These are phyloP conservation scores for Tenebrosternarchus preto DNA, from an alignment of 2,113 vertebrate species.

Conservation along the genomic window DNA sequence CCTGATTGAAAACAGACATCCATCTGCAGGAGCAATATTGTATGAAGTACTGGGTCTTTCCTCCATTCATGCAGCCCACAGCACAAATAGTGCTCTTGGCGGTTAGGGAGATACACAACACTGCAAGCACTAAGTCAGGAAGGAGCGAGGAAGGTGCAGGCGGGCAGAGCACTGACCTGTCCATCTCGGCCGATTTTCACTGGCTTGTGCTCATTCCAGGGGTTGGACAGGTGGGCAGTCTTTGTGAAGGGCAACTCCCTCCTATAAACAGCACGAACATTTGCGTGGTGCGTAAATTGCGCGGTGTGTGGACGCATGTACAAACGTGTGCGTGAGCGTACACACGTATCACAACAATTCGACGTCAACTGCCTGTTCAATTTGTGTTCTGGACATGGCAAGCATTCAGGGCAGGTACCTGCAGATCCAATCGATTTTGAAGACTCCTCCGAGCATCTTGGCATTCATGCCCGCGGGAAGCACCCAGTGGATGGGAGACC, in stretches of 20 bases:
- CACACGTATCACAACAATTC: background rate
- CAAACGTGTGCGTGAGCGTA: no score
- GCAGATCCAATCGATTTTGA: conserved; percentile 99
- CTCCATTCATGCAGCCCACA: background rate
- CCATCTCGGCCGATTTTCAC: conserved; percentile 98
- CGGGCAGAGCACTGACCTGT: conserved; percentile 75
- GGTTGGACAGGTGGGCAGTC: conserved; percentile 92
- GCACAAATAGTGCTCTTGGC: no score
- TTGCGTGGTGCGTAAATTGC: background rate
- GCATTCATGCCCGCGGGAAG: conserved; percentile 98
- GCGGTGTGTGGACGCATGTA: no score
- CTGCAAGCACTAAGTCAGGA: background rate
- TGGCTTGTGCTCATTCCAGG: conserved; percentile 98
- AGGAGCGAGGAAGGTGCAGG: background rate
- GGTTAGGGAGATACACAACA: background rate
- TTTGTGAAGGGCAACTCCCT: conserved; percentile 96
- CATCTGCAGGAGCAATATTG: background rate
- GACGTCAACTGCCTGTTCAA: background rate
- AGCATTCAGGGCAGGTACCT: conserved; percentile 74
- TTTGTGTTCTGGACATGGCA: background rate
- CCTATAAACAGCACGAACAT: conserved; percentile 67
- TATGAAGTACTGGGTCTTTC: background rate
- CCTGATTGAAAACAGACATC: background rate
- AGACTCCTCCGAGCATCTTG: conserved; percentile 97
- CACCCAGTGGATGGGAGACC: conserved; percentile 98